Percentiles rank a stretch among this genome's conserved stretches.
Evolutionary conservation across 2,113 vertebrate genomes (phyloP).

Genomic region (Podarcis cretensis): DNA sequence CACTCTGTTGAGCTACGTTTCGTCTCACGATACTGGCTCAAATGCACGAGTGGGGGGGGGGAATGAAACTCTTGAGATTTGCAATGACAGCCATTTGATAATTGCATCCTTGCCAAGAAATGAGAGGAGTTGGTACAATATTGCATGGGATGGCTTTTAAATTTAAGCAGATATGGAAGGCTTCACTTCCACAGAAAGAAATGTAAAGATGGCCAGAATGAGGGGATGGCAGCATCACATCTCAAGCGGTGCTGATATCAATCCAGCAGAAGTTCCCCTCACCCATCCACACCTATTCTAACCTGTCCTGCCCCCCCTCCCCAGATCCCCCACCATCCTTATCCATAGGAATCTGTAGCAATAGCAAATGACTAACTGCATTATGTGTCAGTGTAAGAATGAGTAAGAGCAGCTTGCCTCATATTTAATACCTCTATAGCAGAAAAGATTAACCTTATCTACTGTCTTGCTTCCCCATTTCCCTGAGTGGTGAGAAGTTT

Average conservation of each 20-base stretch:
- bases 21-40: not conserved
- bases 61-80: not conserved
- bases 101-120: not conserved
- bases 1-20: not conserved
- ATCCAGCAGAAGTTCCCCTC: not conserved
- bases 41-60: not conserved
- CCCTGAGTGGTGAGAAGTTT: not conserved
- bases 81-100: constrained; percentile 10
- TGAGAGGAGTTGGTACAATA: not conserved
- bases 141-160: not conserved
- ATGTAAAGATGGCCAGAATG: not conserved
- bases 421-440: not conserved
- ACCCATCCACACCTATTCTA: not conserved
- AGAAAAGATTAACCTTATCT: not conserved
- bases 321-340: not conserved
- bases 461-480: not conserved
- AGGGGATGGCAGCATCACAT: no score
- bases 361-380: not conserved
- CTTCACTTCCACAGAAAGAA: not conserved
- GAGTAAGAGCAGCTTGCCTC: not conserved
- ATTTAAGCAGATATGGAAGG: not conserved
- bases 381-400: not conserved
- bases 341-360: not conserved
- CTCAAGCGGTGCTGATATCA: not conserved
- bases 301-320: not conserved